Conservation (phyloP, 2,797 vertebrate species). For the Rhinichthys osculus region DNA sequence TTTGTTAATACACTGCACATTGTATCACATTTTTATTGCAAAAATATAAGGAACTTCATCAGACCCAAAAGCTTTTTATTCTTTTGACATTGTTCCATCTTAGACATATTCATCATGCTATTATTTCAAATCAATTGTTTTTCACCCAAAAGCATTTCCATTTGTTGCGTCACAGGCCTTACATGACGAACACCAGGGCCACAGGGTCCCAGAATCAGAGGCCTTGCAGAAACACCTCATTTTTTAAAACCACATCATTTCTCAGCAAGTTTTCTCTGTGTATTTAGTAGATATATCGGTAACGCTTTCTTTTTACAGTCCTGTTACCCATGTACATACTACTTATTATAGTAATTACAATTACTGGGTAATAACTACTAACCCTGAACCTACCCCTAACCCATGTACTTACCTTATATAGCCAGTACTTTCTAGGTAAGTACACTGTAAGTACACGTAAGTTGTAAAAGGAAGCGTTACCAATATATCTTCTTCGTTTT, state of each 20-base stretch:
- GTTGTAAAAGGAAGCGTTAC: no score
- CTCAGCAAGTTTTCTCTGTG: not conserved
- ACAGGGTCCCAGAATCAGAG: not conserved
- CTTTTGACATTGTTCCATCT: not conserved
- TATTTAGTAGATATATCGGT: not conserved
- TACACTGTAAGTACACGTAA: no score
- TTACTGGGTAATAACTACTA: no score
- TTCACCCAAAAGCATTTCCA: not conserved
- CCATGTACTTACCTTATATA: no score
- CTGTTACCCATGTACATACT: no score
- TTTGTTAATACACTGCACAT: not conserved
- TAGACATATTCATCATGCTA: not conserved
- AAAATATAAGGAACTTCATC: not conserved
- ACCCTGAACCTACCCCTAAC: no score
- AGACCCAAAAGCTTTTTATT: not conserved
- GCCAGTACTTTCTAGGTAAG: no score
- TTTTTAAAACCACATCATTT: not conserved
- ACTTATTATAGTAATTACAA: no score
- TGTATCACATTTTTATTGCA: not conserved
- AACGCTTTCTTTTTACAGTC: no score
- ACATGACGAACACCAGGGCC: not conserved
- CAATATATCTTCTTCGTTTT: not conserved
- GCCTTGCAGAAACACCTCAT: not conserved
- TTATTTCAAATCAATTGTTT: conserved; percentile 14
- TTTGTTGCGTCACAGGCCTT: not conserved